Conservation (phyloP, 2,888 invertebrate species). For the Melanophora roralis region DNA sequence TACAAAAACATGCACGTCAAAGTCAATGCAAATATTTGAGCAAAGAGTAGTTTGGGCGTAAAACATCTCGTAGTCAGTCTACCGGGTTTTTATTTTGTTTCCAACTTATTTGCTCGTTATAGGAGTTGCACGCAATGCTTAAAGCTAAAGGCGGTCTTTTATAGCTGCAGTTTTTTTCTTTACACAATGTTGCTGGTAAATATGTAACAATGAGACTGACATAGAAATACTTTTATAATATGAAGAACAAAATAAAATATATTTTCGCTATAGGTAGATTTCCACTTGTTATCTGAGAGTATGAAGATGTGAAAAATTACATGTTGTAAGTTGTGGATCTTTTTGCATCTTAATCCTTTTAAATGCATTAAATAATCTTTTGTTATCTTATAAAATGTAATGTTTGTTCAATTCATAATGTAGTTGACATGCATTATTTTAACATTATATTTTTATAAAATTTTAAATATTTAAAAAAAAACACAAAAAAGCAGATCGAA, state of each 20-base stretch:
- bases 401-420: conserved; percentile 4
- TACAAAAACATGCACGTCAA: conserved; percentile 41
- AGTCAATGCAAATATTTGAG: conserved; percentile 43
- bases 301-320: neutral
- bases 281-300: conserved; percentile 29
- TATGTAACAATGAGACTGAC: neutral
- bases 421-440: conserved; percentile 20
- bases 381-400: neutral
- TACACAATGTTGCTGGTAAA: neutral
- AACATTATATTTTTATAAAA: no score
- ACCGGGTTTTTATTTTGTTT: conserved; percentile 15
- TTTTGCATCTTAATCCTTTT: neutral
- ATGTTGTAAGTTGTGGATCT: neutral
- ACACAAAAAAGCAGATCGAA: no score
- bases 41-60: conserved; percentile 22
- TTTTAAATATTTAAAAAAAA: no score
- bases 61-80: conserved; percentile 48
- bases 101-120: neutral
- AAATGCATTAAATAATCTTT: conserved; percentile 4
- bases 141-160: conserved; percentile 17
- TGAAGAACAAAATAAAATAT: conserved; percentile 36
- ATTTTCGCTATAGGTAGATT: conserved; percentile 24
- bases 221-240: conserved; percentile 12
- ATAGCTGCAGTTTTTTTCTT: neutral
- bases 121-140: conserved; percentile 34